Percentiles rank a stretch among this genome's conserved stretches.
phyloP scores from a whole-genome alignment of 64 coral and sea anemone genomes.

The Actinia equina region DNA sequence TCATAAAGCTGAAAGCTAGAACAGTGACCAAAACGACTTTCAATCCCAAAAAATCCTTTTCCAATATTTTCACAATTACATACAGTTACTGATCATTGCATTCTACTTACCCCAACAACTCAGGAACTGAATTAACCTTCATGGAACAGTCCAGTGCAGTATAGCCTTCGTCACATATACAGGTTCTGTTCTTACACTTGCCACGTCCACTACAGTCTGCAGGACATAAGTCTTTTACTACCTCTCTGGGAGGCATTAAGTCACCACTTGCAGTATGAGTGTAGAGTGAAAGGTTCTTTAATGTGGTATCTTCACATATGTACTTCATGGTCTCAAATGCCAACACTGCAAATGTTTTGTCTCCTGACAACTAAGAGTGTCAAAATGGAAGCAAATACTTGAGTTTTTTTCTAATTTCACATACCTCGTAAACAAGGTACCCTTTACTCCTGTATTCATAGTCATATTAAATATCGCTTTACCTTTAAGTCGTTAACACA shows the following conservation, averaged over 20 bases:
- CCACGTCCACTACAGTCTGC: slow-evolving; percentile 20
- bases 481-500: slow-evolving; percentile 12
- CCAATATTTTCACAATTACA: too few species aligned
- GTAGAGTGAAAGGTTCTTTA: slow-evolving; percentile 4
- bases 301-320: slow-evolving; percentile 20
- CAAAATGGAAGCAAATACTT: too few species aligned
- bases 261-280: neutral
- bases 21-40: too few species aligned
- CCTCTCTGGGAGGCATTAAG: neutral
- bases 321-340: slow-evolving; percentile 6
- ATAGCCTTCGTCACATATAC: neutral
- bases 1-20: too few species aligned
- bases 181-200: too few species aligned
- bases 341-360: neutral
- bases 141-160: slow-evolving; percentile 23
- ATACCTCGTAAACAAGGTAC: too few species aligned
- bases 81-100: too few species aligned
- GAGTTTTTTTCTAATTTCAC: too few species aligned
- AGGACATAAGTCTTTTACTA: slow-evolving; percentile 10
- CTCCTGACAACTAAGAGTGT: slow-evolving; percentile 18
- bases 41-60: too few species aligned
- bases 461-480: too few species aligned
- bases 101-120: slow-evolving; percentile 2
- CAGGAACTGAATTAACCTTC: slow-evolving; percentile 7
- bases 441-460: too few species aligned